These are phyloP conservation scores for Bagarius yarrelli DNA, from an alignment of 2,113 vertebrate genomes.

Conservation along the genomic window DNA sequence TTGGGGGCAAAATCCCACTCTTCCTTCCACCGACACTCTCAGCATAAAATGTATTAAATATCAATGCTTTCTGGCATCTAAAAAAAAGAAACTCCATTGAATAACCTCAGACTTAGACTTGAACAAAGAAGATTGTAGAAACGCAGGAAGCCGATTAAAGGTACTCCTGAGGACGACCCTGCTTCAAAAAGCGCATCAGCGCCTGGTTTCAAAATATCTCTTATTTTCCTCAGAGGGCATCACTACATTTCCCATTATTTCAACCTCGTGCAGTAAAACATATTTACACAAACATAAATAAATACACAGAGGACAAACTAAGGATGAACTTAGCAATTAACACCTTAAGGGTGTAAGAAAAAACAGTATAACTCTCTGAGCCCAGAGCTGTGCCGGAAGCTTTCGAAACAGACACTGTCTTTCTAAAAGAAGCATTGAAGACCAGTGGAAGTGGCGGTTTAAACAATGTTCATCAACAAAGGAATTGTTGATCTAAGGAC, in stretches of 20 bases:
- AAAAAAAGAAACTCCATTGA: conserved; percentile 29
- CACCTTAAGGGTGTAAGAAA: conserved; percentile 22
- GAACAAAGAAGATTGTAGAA: conserved; percentile 28
- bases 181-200: conserved; percentile 24
- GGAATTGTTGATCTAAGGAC: no score
- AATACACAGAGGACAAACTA: conserved; percentile 19
- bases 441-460: no score
- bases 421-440: not conserved
- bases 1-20: conserved; percentile 21
- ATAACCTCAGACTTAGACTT: conserved; percentile 30
- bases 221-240: conserved; percentile 37
- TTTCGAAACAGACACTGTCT: not conserved
- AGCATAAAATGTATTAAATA: conserved; percentile 45
- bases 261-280: conserved; percentile 3
- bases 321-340: conserved; percentile 28
- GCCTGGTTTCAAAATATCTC: conserved; percentile 44
- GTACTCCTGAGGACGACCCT: conserved; percentile 25
- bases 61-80: conserved; percentile 43
- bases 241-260: conserved; percentile 20
- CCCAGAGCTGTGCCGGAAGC: not conserved
- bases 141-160: conserved; percentile 40
- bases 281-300: conserved; percentile 1
- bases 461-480: no score
- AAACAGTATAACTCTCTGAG: conserved; percentile 12
- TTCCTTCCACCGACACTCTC: conserved; percentile 25